Conservation (phyloP, 1,140 invertebrate species). For the Drosophila ambigua region DNA sequence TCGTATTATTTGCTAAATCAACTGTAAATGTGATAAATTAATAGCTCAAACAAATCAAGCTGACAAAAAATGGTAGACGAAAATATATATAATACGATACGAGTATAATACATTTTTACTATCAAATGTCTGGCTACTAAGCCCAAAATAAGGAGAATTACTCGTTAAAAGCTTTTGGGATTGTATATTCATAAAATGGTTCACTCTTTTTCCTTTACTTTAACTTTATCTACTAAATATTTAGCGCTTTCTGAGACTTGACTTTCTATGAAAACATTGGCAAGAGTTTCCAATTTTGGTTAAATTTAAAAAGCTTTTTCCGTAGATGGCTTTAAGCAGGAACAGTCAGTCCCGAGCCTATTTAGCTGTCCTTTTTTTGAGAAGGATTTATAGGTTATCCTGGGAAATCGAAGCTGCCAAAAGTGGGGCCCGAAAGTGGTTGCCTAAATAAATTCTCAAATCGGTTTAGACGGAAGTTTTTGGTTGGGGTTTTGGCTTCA, state of each 20-base stretch:
- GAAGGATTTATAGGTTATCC: slow-evolving; percentile 50
- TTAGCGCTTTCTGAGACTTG: too few species aligned
- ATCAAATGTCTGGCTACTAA: slow-evolving; percentile 1
- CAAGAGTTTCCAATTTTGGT: not conserved
- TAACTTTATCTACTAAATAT: too few species aligned
- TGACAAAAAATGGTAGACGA: slow-evolving; percentile 9
- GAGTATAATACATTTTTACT: slow-evolving; percentile 13
- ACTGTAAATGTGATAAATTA: slow-evolving; percentile 77
- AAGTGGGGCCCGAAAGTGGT: slow-evolving; percentile 26
- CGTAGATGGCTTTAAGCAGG: slow-evolving; percentile 21
- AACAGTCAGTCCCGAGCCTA: slow-evolving; percentile 9
- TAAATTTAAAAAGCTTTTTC: not conserved
- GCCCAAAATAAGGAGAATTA: too few species aligned
- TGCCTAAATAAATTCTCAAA: slow-evolving; percentile 64
- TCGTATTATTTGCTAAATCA: slow-evolving; percentile 68
- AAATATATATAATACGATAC: slow-evolving; percentile 1
- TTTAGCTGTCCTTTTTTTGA: slow-evolving; percentile 1
- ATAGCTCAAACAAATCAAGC: slow-evolving; percentile 59
- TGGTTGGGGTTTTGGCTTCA: slow-evolving; percentile 1
- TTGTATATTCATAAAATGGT: too few species aligned
- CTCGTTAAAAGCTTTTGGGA: too few species aligned
- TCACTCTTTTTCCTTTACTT: too few species aligned
- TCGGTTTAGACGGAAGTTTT: slow-evolving; percentile 59
- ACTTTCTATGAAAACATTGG: not conserved
- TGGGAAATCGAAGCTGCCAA: slow-evolving; percentile 50